Evolutionary conservation across 2,113 vertebrate species (phyloP), one percentile per base, ranked within the genome.

Genomic region (Paradoxurus hermaphroditus): DNA sequence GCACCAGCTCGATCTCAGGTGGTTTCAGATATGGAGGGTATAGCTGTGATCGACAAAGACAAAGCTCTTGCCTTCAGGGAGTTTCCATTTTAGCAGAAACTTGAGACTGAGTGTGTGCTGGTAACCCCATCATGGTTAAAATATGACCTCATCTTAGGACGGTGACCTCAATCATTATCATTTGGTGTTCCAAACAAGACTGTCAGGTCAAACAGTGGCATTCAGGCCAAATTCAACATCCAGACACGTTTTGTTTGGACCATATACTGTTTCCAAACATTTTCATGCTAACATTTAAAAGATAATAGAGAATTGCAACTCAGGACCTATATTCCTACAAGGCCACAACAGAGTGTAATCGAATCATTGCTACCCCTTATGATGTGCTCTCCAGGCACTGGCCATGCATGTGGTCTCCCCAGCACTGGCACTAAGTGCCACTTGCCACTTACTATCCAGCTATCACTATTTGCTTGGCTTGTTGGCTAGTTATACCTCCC

Each of bases 321-420:
- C 16, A 3, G 39, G 51, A 41, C 51, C 49, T 77, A 1, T 56
- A 51, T 27, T 86, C 56, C 59, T 46, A 31, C 10, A 5, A 0
- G 10, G 44, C 0, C 23, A 59, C 7, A 5, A 9, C 1, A 5
- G 21, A 27, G 23, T 8, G 12, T 49, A 10, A 3, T 1, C 29
- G 19, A 49, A 56, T 41, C 34, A 59, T 16, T 7, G 62, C 46
- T 1, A 3, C 34, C 9, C 18, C 65, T 63, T 2, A 4, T 7
- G 12, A 1, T 0, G 4, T 15, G 12, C 18, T 27, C 23, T n/a
- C 44, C 14, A 18, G 34, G 70, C 5, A n/a, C 0, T 63, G 39
- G 9, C 18, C 19, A 13, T 4, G 8, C 12, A 19, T 0, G 7
- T 1, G 34, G 1, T 49, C 56, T 27, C 39, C 44, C 79, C 49